phyloP scores from a whole-genome alignment of 53 echinoderm and acorn worm species.

The Astropecten irregularis region DNA sequence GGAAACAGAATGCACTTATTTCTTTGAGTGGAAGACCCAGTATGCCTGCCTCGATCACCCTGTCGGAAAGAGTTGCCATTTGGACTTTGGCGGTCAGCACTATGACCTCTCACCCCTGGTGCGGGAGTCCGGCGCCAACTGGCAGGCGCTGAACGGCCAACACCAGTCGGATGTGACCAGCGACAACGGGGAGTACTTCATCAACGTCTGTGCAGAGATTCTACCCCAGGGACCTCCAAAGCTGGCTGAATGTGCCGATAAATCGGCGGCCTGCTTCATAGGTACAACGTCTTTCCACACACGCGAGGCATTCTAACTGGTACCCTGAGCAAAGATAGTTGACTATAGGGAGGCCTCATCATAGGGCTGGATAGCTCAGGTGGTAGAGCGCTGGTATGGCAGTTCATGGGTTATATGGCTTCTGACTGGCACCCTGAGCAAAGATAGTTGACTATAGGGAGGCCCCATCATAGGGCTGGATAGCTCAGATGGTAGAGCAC shows the following conservation, averaged over 20 bases:
- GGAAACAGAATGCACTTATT: constrained; percentile 89
- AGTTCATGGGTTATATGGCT: too few relatives aligned
- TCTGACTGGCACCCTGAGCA: too few relatives aligned
- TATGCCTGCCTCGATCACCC: constrained; percentile 83
- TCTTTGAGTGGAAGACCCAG: constrained; percentile 92
- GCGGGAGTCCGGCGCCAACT: constrained; percentile 72
- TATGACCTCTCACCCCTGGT: constrained; percentile 90
- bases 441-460: too few relatives aligned
- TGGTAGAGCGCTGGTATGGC: too few relatives aligned
- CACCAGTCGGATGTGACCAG: constrained; percentile 19
- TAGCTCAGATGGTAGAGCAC: too few relatives aligned
- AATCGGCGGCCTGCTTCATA: constrained; percentile 74
- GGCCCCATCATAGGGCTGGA: too few relatives aligned
- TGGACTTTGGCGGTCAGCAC: constrained; percentile 50
- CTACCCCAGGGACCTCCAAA: background rate
- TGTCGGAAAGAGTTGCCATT: constrained; percentile 62
- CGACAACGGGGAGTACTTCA: constrained; percentile 68
- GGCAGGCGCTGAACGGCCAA: constrained; percentile 81
- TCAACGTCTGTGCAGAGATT: constrained; percentile 89
- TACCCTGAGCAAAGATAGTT: too few relatives aligned
- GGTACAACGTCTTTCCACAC: too few relatives aligned
- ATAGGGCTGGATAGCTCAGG: too few relatives aligned
- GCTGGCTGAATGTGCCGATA: constrained; percentile 48
- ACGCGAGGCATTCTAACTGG: too few relatives aligned
- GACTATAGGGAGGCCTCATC: too few relatives aligned